A percentile compares a stretch with the other conserved stretches of the same genome.
Evolutionary conservation across 1,140 invertebrate species (phyloP).

Genomic region (Grapholita molesta): DNA sequence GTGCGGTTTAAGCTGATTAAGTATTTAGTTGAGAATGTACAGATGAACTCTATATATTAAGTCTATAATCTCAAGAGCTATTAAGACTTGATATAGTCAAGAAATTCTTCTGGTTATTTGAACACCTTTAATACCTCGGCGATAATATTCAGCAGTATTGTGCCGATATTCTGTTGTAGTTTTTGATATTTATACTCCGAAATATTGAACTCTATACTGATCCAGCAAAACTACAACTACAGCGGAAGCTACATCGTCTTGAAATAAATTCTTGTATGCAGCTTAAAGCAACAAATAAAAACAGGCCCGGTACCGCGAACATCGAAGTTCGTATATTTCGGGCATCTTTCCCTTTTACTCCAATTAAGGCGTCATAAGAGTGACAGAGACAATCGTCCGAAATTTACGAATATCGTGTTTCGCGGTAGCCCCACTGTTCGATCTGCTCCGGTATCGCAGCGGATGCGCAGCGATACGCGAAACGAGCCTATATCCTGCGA

Average conservation of each 20-base stretch:
- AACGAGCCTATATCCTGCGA: slow-evolving; percentile 34
- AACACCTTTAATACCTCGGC: too few relatives aligned
- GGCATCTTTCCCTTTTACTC: too few relatives aligned
- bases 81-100: not conserved
- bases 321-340: too few relatives aligned
- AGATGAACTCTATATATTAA: not conserved
- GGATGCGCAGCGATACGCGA: slow-evolving; percentile 36
- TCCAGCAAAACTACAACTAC: not conserved
- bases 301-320: too few relatives aligned
- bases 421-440: too few relatives aligned
- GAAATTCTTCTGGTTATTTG: not conserved
- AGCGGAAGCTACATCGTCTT: not conserved
- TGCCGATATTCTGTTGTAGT: too few relatives aligned
- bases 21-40: not conserved
- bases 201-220: not conserved
- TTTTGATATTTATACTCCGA: not conserved
- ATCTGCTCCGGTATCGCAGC: slow-evolving; percentile 27
- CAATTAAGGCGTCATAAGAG: too few relatives aligned
- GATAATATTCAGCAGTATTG: too few relatives aligned
- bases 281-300: not conserved
- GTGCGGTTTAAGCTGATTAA: slow-evolving; percentile 6
- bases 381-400: too few relatives aligned
- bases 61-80: not conserved
- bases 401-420: too few relatives aligned
- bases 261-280: not conserved